Conservation (phyloP, 2,797 vertebrate genomes). For the Dipus sagitta region DNA sequence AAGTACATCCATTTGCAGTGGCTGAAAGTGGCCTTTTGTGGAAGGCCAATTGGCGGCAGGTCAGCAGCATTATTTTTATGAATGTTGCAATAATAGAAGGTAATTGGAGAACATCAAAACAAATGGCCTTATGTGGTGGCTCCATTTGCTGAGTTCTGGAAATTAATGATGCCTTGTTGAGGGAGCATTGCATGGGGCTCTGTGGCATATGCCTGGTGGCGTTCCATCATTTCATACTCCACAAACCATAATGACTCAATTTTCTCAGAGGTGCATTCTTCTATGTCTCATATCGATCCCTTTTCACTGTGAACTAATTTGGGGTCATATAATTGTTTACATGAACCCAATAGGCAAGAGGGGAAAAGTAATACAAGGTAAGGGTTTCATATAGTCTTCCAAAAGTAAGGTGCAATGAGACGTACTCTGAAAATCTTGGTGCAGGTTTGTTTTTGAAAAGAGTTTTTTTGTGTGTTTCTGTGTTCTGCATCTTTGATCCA, state of each 20-base stretch:
- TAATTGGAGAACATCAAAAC: conserved; percentile 64
- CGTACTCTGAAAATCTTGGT: background rate
- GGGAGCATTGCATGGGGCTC: background rate
- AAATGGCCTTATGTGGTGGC: conserved; percentile 61
- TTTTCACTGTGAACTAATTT: conserved; percentile 55
- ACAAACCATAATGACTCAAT: conserved; percentile 76
- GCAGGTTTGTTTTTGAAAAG: background rate
- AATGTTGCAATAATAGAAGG: conserved; percentile 38
- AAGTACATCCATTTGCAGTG: background rate
- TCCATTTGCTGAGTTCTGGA: conserved; percentile 34
- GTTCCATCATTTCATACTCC: conserved; percentile 76
- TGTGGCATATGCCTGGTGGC: conserved; percentile 65
- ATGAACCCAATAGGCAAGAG: conserved; percentile 25
- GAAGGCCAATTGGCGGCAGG: background rate
- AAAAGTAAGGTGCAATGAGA: background rate
- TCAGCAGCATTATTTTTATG: conserved; percentile 49
- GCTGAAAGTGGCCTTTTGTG: background rate
- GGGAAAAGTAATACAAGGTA: background rate
- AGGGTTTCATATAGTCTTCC: background rate
- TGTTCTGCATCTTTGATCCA: background rate
- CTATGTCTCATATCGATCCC: conserved; percentile 57
- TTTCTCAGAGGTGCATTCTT: conserved; percentile 72
- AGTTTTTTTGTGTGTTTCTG: too few relatives aligned
- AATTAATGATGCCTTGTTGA: conserved; percentile 74
- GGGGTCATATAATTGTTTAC: conserved; percentile 40